Base-by-base conservation (phyloP, 1,140 invertebrate species). In the Dufourea novaeangliae region DNA sequence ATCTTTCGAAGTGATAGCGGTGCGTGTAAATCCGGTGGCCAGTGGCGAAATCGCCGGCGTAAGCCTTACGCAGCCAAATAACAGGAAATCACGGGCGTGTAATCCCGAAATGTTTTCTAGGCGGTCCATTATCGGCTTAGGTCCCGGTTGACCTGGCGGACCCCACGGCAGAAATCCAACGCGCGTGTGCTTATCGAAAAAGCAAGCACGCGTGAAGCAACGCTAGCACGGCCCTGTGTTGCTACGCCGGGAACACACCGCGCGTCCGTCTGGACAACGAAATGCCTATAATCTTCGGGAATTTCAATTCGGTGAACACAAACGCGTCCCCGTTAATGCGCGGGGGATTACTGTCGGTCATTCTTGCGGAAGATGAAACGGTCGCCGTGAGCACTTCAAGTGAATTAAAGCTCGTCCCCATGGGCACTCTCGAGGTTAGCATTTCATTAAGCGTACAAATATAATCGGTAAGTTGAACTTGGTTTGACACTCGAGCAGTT, bases 101-200 rank as follows among this genome's bases (percentile, higher is more conserved):
- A 62, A 62, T 62, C 34, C 59, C 34, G 59, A 62, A 39, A 62
- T 41, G 59, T 62, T 62, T 62, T 62, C 59, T 62, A 62, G 34
- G 22, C 20, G 59, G 59, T 62, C 59, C 59, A 62, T 62, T 62
- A 62, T 34, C 59, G 59, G 59, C 34, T 62, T 62, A 62, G 59
- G 22, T 22, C n/a, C 25, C n/a, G 37, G 57, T 11, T 2, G 2
- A 20, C 7, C 34, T 3, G 6, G 4, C 34, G 11, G 34, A n/a
- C 11, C n/a, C 59, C 11, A 3, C 59, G 20, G 10, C 32, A 39
- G 59, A 62, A 62, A 62, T 62, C 34, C 59, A 1, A 1, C 32
- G 27, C 17, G 50, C 20, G 27, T 17, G 29, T 34, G 59, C 34
- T 61, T 61, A 37, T n/a, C 34, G 59, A 39, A 62, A 41, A 62